Evolutionary conservation across 1,140 invertebrate species (phyloP), one percentile per base, ranked within the genome.

Genomic region (Piezodorus guildinii): DNA sequence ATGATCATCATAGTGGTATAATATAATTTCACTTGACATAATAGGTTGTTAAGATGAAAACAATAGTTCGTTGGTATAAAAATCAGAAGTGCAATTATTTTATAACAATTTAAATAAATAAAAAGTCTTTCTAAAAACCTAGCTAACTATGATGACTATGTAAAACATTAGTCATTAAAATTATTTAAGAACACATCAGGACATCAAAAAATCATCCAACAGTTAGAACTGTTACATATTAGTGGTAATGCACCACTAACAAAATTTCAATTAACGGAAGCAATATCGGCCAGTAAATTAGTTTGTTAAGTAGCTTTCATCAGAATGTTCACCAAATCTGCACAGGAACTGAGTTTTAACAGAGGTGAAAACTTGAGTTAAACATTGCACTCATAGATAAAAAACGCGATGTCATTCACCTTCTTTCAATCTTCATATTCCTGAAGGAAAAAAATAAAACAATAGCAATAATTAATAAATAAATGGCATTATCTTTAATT

Each of bases 341-440:
- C 1, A 49, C n/a, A 49, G 46, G 46, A 49, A 49, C 46, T n/a
- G 46, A 49, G n/a, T 19, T 49, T 49, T 17, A 49, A 49, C n/a
- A n/a, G 19, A 56, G 23, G 15, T 56, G 19, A 23, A 16, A 56
- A 23, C 17, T 23, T 16, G 17, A 23, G 23, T 16, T 27, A 16
- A 23, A 56, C 19, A 56, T 56, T 56, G 52, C 52, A 56, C 52
- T 56, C 52, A 56, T 23, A 39, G 34, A 39, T 39, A 39, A 39
- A 39, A 23, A 56, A 16, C 46, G 21, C 14, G 4, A 25, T 23
- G 23, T 56, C 52, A 49, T 56, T 56, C 52, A 23, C 17, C 52
- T 39, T 39, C 34, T 39, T 39, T 56, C 52, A 56, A 25, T 56
- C 52, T 56, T 56, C 17, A 56, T 56, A 56, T 25, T 56, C 52